Evolutionary conservation across 2,888 invertebrate species (phyloP).

Genomic region (Cinara cedri): DNA sequence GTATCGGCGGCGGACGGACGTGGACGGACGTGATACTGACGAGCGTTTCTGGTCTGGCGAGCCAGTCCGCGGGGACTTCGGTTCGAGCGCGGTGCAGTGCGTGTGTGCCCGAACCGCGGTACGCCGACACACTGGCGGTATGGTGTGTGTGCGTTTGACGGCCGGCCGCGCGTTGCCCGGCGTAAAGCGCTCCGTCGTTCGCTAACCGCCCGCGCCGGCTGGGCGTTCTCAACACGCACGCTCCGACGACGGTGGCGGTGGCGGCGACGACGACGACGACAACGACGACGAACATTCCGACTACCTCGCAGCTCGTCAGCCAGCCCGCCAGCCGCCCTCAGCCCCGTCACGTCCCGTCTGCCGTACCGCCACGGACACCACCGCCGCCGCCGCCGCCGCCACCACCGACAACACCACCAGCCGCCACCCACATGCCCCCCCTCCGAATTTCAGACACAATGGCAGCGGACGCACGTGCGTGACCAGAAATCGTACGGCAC

Average conservation of each 20-base stretch:
- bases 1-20: background rate
- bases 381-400: background rate
- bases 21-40: background rate
- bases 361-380: background rate
- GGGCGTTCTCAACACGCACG: slow-evolving; percentile 43
- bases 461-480: background rate
- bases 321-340: background rate
- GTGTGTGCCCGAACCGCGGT: slow-evolving; percentile 42
- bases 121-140: slow-evolving; percentile 49
- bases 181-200: slow-evolving; percentile 38
- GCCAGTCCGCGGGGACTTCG: background rate
- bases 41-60: background rate
- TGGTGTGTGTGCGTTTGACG: slow-evolving; percentile 27
- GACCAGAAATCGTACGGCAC: background rate
- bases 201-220: slow-evolving; percentile 8
- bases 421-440: background rate
- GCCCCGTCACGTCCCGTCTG: too few relatives aligned
- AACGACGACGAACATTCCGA: too few relatives aligned
- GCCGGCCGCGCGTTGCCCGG: slow-evolving; percentile 23
- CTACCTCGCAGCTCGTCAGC: background rate
- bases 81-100: background rate
- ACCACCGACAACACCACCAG: background rate
- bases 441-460: background rate
- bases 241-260: slow-evolving; percentile 2
- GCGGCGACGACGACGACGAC: background rate